Conservation (phyloP, 1,140 invertebrate genomes). For the Eueides isabella region DNA sequence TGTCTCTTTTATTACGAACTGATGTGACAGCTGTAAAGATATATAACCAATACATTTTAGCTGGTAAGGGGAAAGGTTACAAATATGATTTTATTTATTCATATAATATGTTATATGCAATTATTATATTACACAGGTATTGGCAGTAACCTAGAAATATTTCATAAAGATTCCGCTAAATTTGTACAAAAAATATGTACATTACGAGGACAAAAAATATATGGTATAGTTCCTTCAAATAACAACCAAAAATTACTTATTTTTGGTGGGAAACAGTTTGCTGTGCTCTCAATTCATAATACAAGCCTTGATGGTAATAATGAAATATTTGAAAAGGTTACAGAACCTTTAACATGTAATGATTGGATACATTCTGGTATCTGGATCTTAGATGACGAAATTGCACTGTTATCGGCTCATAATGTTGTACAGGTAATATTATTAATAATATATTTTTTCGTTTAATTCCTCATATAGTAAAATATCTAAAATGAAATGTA, state of each 20-base stretch:
- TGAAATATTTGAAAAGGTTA: constrained; percentile 28
- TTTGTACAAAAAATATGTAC: constrained; percentile 45
- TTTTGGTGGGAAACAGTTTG: constrained; percentile 71
- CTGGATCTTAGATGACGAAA: constrained; percentile 45
- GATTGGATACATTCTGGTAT: constrained; percentile 67
- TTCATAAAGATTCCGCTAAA: constrained; percentile 39
- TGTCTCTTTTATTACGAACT: constrained; percentile 47
- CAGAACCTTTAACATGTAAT: constrained; percentile 52
- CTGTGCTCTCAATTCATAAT: constrained; percentile 27
- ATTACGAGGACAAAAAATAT: constrained; percentile 66
- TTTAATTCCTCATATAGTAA: too few relatives aligned
- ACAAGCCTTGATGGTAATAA: not conserved
- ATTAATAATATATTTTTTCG: not conserved
- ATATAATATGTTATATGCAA: not conserved
- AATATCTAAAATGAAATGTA: too few relatives aligned
- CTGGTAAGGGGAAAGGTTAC: constrained; percentile 44
- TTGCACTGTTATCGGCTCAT: constrained; percentile 68
- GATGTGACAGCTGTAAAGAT: constrained; percentile 71
- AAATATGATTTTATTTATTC: not conserved
- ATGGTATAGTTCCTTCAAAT: constrained; percentile 56
- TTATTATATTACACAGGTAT: constrained; percentile 53
- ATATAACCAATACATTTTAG: constrained; percentile 51
- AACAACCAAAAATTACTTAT: constrained; percentile 50
- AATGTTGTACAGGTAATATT: constrained; percentile 66
- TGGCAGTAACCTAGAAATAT: constrained; percentile 60